Conservation (phyloP, 1,140 invertebrate genomes). For the Neodiprion pinetum region DNA sequence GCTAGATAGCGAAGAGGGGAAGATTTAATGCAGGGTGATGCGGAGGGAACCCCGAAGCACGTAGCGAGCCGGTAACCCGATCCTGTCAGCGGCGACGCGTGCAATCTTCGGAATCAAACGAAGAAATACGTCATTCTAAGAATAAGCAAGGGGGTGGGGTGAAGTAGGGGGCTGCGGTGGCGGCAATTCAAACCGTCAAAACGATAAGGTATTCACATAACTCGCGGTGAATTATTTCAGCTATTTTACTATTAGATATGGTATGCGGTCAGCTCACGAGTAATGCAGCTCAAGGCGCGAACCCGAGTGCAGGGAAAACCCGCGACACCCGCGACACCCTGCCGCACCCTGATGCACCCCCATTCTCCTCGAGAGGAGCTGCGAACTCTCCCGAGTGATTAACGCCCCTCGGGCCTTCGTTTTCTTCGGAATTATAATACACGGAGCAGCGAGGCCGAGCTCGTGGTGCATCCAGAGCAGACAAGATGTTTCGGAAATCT, state of each 20-base stretch:
- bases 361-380: neutral
- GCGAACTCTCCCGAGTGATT: neutral
- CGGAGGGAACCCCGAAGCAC: neutral
- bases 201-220: conserved; percentile 56
- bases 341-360: neutral
- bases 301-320: neutral
- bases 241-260: conserved; percentile 60
- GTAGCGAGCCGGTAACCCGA: neutral
- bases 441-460: too few species aligned
- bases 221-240: conserved; percentile 57
- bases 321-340: neutral
- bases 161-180: neutral
- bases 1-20: neutral
- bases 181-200: conserved; percentile 54
- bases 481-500: too few species aligned
- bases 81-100: conserved; percentile 25
- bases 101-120: conserved; percentile 52
- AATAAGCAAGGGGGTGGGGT: conserved; percentile 30
- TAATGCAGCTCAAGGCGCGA: conserved; percentile 9
- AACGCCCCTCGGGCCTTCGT: neutral
- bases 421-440: too few species aligned
- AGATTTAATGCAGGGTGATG: neutral
- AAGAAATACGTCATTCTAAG: conserved; percentile 50
- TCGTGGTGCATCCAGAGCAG: too few species aligned
- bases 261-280: conserved; percentile 38